Evolutionary conservation across 2,888 invertebrate genomes (phyloP).

Genomic region (Hirtodrosophila alboralis): DNA sequence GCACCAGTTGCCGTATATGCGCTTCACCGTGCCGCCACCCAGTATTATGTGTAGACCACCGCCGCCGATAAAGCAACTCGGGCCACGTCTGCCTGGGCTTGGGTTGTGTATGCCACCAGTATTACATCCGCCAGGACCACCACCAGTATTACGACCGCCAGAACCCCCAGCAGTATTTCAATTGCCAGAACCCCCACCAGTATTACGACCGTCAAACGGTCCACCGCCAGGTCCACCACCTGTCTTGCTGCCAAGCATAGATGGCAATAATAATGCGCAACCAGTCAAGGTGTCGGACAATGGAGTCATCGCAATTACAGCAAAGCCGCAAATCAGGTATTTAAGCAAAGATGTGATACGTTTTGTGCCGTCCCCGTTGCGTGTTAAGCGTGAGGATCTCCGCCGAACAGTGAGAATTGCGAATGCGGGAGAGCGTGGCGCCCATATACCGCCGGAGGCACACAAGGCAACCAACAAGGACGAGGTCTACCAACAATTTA

Average conservation of each 20-base stretch:
- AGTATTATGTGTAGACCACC: slow-evolving; percentile 86
- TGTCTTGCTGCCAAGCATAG: slow-evolving; percentile 86
- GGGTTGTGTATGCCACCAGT: slow-evolving; percentile 82
- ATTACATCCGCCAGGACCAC: slow-evolving; percentile 86
- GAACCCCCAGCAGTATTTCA: no score
- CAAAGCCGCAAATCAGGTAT: slow-evolving; percentile 96
- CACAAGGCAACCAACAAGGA: slow-evolving; percentile 90
- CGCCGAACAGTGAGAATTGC: slow-evolving; percentile 85
- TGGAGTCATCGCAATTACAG: slow-evolving; percentile 94
- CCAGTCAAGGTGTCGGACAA: slow-evolving; percentile 86
- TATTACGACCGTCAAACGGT: no score
- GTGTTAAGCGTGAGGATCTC: slow-evolving; percentile 94
- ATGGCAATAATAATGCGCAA: slow-evolving; percentile 82
- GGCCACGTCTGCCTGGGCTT: slow-evolving; percentile 71
- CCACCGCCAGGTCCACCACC: slow-evolving; percentile 85
- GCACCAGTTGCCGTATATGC: slow-evolving; percentile 82
- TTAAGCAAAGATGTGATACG: slow-evolving; percentile 97
- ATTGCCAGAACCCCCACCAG: no score
- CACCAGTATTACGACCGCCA: slow-evolving; percentile 80
- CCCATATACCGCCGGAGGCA: slow-evolving; percentile 71
- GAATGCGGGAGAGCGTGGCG: slow-evolving; percentile 74
- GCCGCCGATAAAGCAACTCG: slow-evolving; percentile 85
- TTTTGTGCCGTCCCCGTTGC: slow-evolving; percentile 96
- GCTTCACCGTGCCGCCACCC: slow-evolving; percentile 83
- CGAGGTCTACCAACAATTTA: slow-evolving; percentile 99